Percentiles rank a stretch among this genome's conserved stretches.
These are phyloP conservation scores for Geococcyx californianus DNA, from an alignment of 2,113 vertebrate species.

Conservation along the genomic window DNA sequence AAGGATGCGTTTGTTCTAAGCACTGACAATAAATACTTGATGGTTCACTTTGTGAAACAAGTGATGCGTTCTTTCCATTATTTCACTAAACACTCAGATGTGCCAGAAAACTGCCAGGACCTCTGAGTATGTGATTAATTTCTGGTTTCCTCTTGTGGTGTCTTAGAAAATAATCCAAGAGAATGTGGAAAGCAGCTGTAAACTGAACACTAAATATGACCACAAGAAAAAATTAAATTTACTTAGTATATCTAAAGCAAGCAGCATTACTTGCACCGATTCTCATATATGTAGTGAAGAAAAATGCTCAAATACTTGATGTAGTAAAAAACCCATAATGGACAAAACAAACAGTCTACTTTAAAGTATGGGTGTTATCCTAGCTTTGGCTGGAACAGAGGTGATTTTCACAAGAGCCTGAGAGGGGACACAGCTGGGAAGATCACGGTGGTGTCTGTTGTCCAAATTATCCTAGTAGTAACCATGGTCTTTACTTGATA, in stretches of 20 bases:
- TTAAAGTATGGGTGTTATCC: not conserved
- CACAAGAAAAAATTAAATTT: not conserved
- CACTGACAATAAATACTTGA: constrained; percentile 39
- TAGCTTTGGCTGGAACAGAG: too few relatives aligned
- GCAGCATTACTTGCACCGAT: not conserved
- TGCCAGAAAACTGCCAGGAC: constrained; percentile 58
- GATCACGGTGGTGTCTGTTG: not conserved
- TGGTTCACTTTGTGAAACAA: not conserved
- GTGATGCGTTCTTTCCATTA: constrained; percentile 38
- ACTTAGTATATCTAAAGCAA: not conserved
- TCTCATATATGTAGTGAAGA: not conserved
- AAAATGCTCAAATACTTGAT: not conserved
- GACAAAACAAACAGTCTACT: not conserved
- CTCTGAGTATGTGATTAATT: constrained; percentile 59
- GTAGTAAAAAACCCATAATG: not conserved
- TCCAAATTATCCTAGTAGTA: not conserved
- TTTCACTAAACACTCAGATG: constrained; percentile 20
- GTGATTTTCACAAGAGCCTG: too few relatives aligned
- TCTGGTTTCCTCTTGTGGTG: constrained; percentile 63
- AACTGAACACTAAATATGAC: not conserved
- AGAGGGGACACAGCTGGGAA: too few relatives aligned
- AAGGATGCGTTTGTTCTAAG: constrained; percentile 48
- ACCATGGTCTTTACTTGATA: not conserved
- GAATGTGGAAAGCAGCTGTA: constrained; percentile 60
- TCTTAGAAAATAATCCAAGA: constrained; percentile 59